phyloP scores from a whole-genome alignment of 1,140 invertebrate species.

The Globodera rostochiensis region DNA sequence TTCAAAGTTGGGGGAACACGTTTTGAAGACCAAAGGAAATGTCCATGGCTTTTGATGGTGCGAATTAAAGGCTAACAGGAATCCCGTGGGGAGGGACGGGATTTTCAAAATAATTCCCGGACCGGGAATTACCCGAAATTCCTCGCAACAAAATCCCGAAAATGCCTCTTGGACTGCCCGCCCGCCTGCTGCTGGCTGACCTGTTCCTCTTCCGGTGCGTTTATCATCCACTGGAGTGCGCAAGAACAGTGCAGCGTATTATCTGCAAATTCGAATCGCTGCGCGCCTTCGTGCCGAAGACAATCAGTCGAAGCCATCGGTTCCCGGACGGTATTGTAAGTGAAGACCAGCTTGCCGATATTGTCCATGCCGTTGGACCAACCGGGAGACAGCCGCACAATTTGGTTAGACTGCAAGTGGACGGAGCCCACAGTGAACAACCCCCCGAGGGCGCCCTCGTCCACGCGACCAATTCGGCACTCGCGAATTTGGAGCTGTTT shows the following conservation, averaged over 20 bases:
- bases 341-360: slow-evolving; percentile 47
- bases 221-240: slow-evolving; percentile 34
- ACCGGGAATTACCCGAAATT: slow-evolving; percentile 59
- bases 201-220: slow-evolving; percentile 24
- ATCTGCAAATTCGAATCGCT: slow-evolving; percentile 55
- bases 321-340: slow-evolving; percentile 49
- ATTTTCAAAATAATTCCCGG: slow-evolving; percentile 13
- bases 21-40: not conserved
- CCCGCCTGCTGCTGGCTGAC: not conserved
- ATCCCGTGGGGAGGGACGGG: slow-evolving; percentile 66
- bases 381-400: slow-evolving; percentile 43
- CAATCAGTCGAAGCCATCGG: slow-evolving; percentile 50
- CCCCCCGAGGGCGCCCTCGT: slow-evolving; percentile 50
- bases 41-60: not conserved
- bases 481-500: slow-evolving; percentile 54
- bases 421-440: slow-evolving; percentile 51
- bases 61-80: slow-evolving; percentile 41
- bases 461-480: slow-evolving; percentile 47
- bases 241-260: slow-evolving; percentile 54
- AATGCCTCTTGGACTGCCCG: not conserved
- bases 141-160: no score
- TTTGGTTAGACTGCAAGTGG: slow-evolving; percentile 54
- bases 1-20: no score
- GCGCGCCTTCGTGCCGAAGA: slow-evolving; percentile 40
- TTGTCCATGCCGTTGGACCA: slow-evolving; percentile 50